phyloP scores from a whole-genome alignment of 53 echinoderm and acorn worm genomes.

The Mesocentrotus franciscanus region DNA sequence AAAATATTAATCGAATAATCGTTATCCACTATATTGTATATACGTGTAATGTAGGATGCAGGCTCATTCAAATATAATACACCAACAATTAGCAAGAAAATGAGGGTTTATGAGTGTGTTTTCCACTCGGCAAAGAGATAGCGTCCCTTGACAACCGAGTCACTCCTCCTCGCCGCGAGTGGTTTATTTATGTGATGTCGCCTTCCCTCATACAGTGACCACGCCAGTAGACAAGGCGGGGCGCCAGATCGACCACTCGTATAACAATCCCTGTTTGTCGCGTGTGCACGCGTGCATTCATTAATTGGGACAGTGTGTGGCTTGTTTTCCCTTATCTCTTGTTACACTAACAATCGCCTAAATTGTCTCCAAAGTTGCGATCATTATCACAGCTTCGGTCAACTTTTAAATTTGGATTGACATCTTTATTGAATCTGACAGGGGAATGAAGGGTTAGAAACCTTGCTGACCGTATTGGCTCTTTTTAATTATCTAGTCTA shows the following conservation, averaged over 20 bases:
- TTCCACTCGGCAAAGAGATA: background rate
- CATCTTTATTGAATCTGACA: constrained; percentile 35
- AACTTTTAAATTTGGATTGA: constrained; percentile 36
- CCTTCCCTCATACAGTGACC: background rate
- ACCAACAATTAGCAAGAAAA: too few relatives aligned
- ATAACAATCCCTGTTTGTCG: constrained; percentile 23
- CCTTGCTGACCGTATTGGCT: background rate
- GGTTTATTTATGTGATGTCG: constrained; percentile 39
- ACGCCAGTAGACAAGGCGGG: constrained; percentile 36
- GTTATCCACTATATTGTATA: background rate
- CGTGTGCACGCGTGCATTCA: constrained; percentile 43
- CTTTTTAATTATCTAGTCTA: background rate
- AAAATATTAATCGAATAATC: background rate
- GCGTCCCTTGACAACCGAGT: constrained; percentile 28
- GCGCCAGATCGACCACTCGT: constrained; percentile 17
- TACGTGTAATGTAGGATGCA: too few relatives aligned
- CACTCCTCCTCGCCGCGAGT: background rate
- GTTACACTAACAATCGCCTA: constrained; percentile 36
- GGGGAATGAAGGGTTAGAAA: background rate
- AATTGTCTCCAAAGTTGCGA: constrained; percentile 42
- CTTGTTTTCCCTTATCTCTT: constrained; percentile 32
- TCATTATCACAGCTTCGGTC: constrained; percentile 43
- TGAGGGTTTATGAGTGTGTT: background rate
- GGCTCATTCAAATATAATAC: too few relatives aligned
- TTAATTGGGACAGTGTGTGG: constrained; percentile 34